Conservation (phyloP, 2,888 invertebrate genomes). For the Agrypnus murinus region DNA sequence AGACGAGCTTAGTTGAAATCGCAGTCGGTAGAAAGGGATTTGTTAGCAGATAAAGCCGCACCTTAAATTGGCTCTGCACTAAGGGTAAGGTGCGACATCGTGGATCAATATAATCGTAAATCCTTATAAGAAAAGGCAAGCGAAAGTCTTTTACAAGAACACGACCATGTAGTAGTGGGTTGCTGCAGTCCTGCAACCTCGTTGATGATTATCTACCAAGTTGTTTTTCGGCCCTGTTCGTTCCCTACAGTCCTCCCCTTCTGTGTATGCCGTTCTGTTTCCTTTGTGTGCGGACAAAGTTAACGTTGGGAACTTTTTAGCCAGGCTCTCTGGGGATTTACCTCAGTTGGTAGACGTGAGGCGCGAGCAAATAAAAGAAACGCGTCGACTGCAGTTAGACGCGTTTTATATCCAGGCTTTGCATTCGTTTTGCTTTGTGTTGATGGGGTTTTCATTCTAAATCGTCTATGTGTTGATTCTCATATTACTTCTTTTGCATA, state of each 20-base stretch:
- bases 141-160: constrained; percentile 46
- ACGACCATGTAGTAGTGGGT: constrained; percentile 44
- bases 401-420: constrained; percentile 56
- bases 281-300: constrained; percentile 66
- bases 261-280: constrained; percentile 60
- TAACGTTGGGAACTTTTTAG: constrained; percentile 67
- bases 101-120: constrained; percentile 60
- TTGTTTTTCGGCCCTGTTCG: constrained; percentile 56
- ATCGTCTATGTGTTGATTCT: constrained; percentile 36
- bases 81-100: constrained; percentile 56
- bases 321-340: constrained; percentile 66
- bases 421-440: constrained; percentile 55
- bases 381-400: constrained; percentile 57
- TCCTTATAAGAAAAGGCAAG: constrained; percentile 57
- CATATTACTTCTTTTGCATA: not conserved
- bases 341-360: constrained; percentile 65
- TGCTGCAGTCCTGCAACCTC: constrained; percentile 53
- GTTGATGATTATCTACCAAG: constrained; percentile 61
- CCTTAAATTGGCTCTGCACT: constrained; percentile 62
- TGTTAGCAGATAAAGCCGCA: constrained; percentile 63
- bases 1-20: constrained; percentile 57
- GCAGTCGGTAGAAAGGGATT: constrained; percentile 62
- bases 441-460: constrained; percentile 57
- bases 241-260: constrained; percentile 55
- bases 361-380: constrained; percentile 67